Percentiles rank a stretch among this genome's conserved stretches.
These are phyloP conservation scores for Nysson spinosus DNA, from an alignment of 2,888 invertebrate genomes.

Conservation along the genomic window DNA sequence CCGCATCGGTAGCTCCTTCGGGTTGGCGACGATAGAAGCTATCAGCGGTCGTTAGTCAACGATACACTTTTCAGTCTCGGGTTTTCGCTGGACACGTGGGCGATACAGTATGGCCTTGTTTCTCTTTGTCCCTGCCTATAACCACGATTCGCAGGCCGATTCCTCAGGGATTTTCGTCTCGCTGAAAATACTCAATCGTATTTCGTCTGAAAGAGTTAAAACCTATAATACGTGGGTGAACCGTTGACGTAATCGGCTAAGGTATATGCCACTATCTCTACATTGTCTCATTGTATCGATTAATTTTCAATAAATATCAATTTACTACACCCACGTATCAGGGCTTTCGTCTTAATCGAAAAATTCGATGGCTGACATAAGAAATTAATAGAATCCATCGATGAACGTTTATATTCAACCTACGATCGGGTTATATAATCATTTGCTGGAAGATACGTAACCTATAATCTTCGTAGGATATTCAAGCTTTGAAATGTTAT, in stretches of 20 bases:
- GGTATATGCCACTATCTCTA: too few relatives aligned
- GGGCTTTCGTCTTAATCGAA: too few relatives aligned
- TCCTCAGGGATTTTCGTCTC: conserved; percentile 30
- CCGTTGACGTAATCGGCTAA: background rate
- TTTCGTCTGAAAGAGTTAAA: background rate
- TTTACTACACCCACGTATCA: too few relatives aligned
- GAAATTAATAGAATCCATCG: too few relatives aligned
- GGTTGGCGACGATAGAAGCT: conserved; percentile 52
- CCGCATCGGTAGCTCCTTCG: conserved; percentile 49
- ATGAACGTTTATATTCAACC: too few relatives aligned
- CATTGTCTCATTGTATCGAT: too few relatives aligned
- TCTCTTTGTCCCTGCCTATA: conserved; percentile 20
- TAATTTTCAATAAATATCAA: too few relatives aligned
- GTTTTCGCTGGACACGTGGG: conserved; percentile 41
- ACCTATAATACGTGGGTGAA: conserved; percentile 20
- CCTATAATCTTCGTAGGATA: too few relatives aligned
- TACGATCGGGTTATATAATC: too few relatives aligned
- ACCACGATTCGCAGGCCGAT: conserved; percentile 31
- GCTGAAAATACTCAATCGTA: conserved; percentile 1
- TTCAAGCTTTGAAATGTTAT: too few relatives aligned
- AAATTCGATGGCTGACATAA: too few relatives aligned
- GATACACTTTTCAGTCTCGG: conserved; percentile 57
- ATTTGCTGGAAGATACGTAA: too few relatives aligned
- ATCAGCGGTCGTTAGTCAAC: conserved; percentile 58
- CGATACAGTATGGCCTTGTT: conserved; percentile 44